Conservation (phyloP, 2,888 invertebrate genomes). For the Eupithecia vulgata region DNA sequence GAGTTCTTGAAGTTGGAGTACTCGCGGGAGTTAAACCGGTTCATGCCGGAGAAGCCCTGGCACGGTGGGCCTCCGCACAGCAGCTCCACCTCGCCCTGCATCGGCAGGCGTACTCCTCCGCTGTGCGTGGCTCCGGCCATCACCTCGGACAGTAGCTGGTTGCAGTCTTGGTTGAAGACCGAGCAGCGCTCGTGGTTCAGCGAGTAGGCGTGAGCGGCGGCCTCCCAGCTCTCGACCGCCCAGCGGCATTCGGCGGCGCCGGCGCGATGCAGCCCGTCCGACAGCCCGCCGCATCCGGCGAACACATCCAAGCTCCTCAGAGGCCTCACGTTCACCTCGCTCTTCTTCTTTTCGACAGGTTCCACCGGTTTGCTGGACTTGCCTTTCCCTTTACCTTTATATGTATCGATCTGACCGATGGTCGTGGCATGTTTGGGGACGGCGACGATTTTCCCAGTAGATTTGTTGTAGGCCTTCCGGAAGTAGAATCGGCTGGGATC, state of each 20-base stretch:
- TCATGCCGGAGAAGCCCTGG: slow-evolving; percentile 96
- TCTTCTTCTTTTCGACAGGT: slow-evolving; percentile 50
- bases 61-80: slow-evolving; percentile 95
- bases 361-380: slow-evolving; percentile 77
- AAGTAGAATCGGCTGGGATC: slow-evolving; percentile 92
- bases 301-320: slow-evolving; percentile 91
- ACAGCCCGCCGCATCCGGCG: slow-evolving; percentile 93
- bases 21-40: slow-evolving; percentile 92
- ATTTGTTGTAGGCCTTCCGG: slow-evolving; percentile 85
- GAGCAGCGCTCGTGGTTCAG: slow-evolving; percentile 89
- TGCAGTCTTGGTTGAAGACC: slow-evolving; percentile 93
- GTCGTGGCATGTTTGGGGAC: slow-evolving; percentile 84
- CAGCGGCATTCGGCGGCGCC: slow-evolving; percentile 88
- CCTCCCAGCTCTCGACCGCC: slow-evolving; percentile 92
- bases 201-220: slow-evolving; percentile 91
- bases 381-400: slow-evolving; percentile 79
- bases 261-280: slow-evolving; percentile 88
- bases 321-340: slow-evolving; percentile 70
- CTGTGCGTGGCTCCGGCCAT: slow-evolving; percentile 85
- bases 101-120: slow-evolving; percentile 85
- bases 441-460: slow-evolving; percentile 82
- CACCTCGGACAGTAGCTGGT: slow-evolving; percentile 86
- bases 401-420: slow-evolving; percentile 85
- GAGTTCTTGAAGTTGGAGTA: slow-evolving; percentile 95
- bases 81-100: slow-evolving; percentile 91